Percentiles rank a stretch among this genome's conserved stretches.
These are phyloP conservation scores for Diadema setosum DNA, from an alignment of 35 echinoderm and acorn worm species.

Conservation along the genomic window DNA sequence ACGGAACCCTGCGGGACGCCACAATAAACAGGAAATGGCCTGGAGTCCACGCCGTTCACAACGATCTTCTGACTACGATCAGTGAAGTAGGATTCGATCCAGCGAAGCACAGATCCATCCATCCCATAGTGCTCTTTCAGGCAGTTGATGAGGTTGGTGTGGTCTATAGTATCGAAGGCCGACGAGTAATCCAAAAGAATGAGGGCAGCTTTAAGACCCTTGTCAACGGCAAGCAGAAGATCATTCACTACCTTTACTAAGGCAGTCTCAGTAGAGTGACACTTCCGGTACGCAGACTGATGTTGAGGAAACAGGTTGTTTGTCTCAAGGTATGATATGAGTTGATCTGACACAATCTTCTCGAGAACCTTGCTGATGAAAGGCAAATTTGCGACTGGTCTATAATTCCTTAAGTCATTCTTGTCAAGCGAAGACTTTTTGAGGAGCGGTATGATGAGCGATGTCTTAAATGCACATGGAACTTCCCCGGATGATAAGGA, in stretches of 20 bases:
- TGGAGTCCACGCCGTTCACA: too few species aligned
- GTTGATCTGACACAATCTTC: not conserved
- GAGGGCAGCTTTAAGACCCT: not conserved
- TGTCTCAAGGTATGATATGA: not conserved
- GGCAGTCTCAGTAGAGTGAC: constrained; percentile 25
- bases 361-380: constrained; percentile 40
- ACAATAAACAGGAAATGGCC: too few species aligned
- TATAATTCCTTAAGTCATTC: constrained; percentile 31
- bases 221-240: not conserved
- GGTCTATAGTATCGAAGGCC: not conserved
- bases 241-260: constrained; percentile 36
- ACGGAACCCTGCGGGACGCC: too few species aligned
- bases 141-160: not conserved
- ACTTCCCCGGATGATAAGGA: constrained; percentile 36
- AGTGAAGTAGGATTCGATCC: too few species aligned
- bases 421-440: constrained; percentile 36
- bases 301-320: not conserved
- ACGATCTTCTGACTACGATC: too few species aligned
- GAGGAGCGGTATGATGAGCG: constrained; percentile 19
- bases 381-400: too few species aligned
- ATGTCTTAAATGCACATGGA: constrained; percentile 17
- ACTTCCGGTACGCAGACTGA: constrained; percentile 55
- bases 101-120: not conserved
- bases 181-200: constrained; percentile 23
- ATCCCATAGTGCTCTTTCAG: not conserved